Evolutionary conservation across 2,113 vertebrate species (phyloP), one percentile per base, ranked within the genome.

Genomic region (Herpetotheres cachinnans): DNA sequence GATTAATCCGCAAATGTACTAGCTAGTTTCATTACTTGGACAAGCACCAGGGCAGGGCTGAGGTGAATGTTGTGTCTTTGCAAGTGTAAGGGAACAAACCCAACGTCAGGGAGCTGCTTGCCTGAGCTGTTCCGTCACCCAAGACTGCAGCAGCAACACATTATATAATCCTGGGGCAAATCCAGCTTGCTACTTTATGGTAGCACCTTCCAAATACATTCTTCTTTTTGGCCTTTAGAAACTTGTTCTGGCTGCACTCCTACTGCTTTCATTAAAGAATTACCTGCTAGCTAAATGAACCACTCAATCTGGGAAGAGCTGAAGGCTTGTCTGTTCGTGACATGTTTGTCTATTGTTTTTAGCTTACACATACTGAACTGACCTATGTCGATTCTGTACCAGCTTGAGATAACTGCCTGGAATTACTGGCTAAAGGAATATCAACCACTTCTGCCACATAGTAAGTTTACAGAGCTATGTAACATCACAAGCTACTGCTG

Each of bases 121-220:
- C 29, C 17, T 69, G 49, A 82, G 49, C 86, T 38, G 21, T 34
- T 79, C 40, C 21, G 0, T 69, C 19, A 4, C 55, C 61, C 52
- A 40, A 40, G 44, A 40, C 30, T 56, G 58, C 86, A 82, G 81
- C 52, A 95, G 77, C 63, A 65, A 47, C 0, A 0, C 3, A 5
- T 65, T 82, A n/a, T 49, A 93, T 91, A 82, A 84, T 85, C 54
- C 81, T 55, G 81, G 40, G 73, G 56, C 25, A 91, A 92, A 95
- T 86, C 58, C 89, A 80, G 30, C 36, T 74, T 52, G 5, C 80
- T 93, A 87, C 78, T 91, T 95, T 63, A 65, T 62, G 74, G 62
- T 32, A 97, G 82, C 65, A 87, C 62, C 62, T 93, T 94, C 89
- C 89, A 87, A 90, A 87, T 38, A 42, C 25, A 34, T 93, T 86